A percentile compares a stretch with the other conserved stretches of the same genome.
Conservation (phyloP, 2,888 invertebrate species). For the Petrolisthes manimaculis region DNA sequence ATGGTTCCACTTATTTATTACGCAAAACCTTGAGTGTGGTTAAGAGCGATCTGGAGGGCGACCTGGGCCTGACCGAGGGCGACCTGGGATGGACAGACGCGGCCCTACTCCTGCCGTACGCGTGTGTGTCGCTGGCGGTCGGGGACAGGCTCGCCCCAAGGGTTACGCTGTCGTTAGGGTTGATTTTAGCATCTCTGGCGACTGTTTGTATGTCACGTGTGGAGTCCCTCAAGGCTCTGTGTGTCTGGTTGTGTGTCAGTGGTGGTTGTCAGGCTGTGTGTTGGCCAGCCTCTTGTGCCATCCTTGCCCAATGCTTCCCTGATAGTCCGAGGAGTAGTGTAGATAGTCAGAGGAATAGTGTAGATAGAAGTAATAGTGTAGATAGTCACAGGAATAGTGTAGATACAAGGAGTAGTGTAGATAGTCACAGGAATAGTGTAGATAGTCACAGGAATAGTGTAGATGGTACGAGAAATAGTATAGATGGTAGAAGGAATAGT, state of each 20-base stretch:
- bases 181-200: constrained; percentile 70
- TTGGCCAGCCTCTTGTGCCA: constrained; percentile 72
- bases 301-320: constrained; percentile 71
- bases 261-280: constrained; percentile 71
- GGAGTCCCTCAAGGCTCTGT: constrained; percentile 69
- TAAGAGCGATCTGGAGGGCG: constrained; percentile 71
- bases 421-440: too few relatives aligned
- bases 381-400: too few relatives aligned
- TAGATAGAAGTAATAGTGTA: too few relatives aligned
- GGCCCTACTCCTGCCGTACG: constrained; percentile 72
- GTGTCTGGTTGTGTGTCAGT: constrained; percentile 70
- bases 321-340: constrained; percentile 68
- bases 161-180: constrained; percentile 70
- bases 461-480: too few relatives aligned
- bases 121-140: too few relatives aligned
- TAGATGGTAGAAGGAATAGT: too few relatives aligned
- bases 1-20: constrained; percentile 71
- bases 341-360: too few relatives aligned
- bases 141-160: constrained; percentile 71
- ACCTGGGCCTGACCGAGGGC: constrained; percentile 69
- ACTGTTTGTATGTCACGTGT: constrained; percentile 71
- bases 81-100: constrained; percentile 72
- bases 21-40: constrained; percentile 72
- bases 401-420: too few relatives aligned
- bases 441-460: too few relatives aligned